phyloP scores from a whole-genome alignment of 2,113 vertebrate species.

The Ophiodon elongatus region DNA sequence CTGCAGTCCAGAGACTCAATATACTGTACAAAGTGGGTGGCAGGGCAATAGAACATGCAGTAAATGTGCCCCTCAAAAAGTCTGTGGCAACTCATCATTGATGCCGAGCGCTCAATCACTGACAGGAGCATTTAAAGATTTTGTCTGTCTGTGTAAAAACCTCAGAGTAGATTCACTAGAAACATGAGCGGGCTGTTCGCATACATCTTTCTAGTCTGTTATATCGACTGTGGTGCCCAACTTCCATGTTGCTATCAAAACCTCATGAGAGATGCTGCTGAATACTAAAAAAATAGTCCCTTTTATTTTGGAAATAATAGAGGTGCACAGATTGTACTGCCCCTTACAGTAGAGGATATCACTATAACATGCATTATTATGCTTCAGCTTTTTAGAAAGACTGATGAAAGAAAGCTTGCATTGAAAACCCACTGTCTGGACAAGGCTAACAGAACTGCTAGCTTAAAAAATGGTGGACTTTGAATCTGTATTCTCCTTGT shows the following conservation, averaged over 20 bases:
- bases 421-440: slow-evolving; percentile 8
- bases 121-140: not conserved
- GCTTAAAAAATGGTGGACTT: not conserved
- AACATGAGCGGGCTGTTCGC: not conserved
- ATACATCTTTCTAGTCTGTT: not conserved
- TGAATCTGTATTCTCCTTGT: slow-evolving; percentile 20
- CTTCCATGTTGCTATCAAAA: not conserved
- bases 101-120: not conserved
- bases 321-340: not conserved
- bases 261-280: not conserved
- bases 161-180: not conserved
- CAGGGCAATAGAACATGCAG: not conserved
- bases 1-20: not conserved
- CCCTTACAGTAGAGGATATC: not conserved
- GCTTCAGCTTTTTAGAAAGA: slow-evolving; percentile 7
- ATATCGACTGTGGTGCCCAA: not conserved
- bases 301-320: slow-evolving; percentile 1
- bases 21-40: not conserved
- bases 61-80: not conserved
- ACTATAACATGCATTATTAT: not conserved
- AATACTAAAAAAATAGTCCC: not conserved
- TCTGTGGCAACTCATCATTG: not conserved
- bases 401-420: not conserved
- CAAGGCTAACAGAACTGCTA: not conserved
- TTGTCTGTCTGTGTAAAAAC: not conserved